A percentile compares a stretch with the other conserved stretches of the same genome.
Conservation (phyloP, 2,888 invertebrate species). For the Alcis repandata region DNA sequence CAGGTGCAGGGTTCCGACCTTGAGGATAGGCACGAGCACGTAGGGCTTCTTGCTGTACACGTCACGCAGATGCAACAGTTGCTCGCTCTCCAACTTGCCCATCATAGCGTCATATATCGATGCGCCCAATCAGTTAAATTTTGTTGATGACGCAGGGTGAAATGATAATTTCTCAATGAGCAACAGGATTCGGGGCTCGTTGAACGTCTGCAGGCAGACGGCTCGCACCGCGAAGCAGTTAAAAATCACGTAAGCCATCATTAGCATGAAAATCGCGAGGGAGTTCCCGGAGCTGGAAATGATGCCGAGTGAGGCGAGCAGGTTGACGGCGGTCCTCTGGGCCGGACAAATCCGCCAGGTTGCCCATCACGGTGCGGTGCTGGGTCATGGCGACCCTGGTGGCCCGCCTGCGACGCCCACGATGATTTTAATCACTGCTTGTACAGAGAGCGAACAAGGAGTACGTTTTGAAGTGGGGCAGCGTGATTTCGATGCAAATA, state of each 20-base stretch:
- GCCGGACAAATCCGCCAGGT: slow-evolving; percentile 97
- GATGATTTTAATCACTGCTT: slow-evolving; percentile 93
- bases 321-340: slow-evolving; percentile 98
- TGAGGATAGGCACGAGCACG: no score
- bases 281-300: slow-evolving; percentile 91
- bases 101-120: no score
- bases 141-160: slow-evolving; percentile 90
- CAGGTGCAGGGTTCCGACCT: no score
- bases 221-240: slow-evolving; percentile 95
- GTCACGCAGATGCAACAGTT: no score
- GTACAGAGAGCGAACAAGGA: slow-evolving; percentile 89
- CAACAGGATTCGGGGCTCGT: slow-evolving; percentile 91
- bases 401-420: slow-evolving; percentile 97
- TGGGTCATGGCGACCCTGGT: slow-evolving; percentile 97
- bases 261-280: slow-evolving; percentile 90
- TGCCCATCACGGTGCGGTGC: slow-evolving; percentile 96
- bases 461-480: slow-evolving; percentile 90
- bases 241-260: slow-evolving; percentile 93
- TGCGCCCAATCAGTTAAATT: no score
- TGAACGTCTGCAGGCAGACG: slow-evolving; percentile 92
- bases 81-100: no score
- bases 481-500: slow-evolving; percentile 94
- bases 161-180: slow-evolving; percentile 90
- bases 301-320: slow-evolving; percentile 93
- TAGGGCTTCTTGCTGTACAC: no score